Percentiles rank a stretch among this genome's conserved stretches.
Evolutionary conservation across 2,113 vertebrate species (phyloP).

Genomic region (Macaca mulatta): DNA sequence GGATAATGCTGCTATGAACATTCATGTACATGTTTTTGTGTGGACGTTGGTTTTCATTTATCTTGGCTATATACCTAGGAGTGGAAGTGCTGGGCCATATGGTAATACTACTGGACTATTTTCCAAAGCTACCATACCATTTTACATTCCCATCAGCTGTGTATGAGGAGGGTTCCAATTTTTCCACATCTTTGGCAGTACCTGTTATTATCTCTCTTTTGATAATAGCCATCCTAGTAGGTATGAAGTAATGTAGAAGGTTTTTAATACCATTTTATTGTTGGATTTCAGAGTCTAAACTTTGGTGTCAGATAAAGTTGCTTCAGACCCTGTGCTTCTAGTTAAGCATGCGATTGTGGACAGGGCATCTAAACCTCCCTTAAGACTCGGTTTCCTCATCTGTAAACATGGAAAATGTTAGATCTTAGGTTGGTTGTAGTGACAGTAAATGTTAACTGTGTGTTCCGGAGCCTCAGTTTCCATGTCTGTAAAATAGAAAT

Average conservation of each 20-base stretch:
- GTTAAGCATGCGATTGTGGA: background rate
- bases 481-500: background rate
- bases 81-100: background rate
- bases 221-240: background rate
- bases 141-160: background rate
- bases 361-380: background rate
- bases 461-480: slow-evolving; percentile 16
- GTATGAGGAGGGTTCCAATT: background rate
- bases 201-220: background rate
- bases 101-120: background rate
- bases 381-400: background rate
- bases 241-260: background rate
- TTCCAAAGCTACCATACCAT: background rate
- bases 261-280: background rate
- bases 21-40: background rate
- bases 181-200: background rate
- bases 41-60: background rate
- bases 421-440: background rate
- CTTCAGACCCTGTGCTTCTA: background rate
- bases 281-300: background rate
- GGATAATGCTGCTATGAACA: background rate
- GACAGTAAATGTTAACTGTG: background rate
- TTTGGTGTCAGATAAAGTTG: background rate
- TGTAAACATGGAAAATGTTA: background rate
- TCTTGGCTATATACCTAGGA: background rate